phyloP scores from a whole-genome alignment of 2,888 invertebrate species.

The Eristalinus sepulchralis region DNA sequence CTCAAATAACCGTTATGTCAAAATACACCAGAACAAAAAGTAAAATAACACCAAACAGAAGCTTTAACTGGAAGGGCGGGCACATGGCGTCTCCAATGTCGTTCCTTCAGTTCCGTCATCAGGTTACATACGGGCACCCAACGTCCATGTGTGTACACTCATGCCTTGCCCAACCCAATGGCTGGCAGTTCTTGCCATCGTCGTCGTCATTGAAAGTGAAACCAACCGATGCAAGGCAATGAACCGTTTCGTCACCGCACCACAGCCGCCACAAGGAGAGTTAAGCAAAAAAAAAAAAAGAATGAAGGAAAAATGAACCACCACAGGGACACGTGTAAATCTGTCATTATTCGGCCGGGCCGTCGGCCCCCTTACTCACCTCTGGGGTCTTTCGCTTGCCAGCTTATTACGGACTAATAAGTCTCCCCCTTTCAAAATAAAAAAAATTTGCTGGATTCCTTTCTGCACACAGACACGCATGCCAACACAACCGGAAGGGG shows the following conservation, averaged over 20 bases:
- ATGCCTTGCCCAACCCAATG: neutral
- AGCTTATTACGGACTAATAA: neutral
- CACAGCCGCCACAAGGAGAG: slow-evolving; percentile 23
- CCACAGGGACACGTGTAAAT: slow-evolving; percentile 51
- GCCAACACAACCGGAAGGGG: neutral
- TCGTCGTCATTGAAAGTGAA: slow-evolving; percentile 54
- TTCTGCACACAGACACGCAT: slow-evolving; percentile 36
- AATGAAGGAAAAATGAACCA: neutral
- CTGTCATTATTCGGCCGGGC: slow-evolving; percentile 26
- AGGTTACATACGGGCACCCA: neutral
- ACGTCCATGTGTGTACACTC: neutral
- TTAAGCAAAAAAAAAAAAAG: neutral
- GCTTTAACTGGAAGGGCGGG: neutral
- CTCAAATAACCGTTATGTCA: neutral
- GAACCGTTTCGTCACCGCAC: slow-evolving; percentile 44
- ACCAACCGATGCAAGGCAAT: slow-evolving; percentile 56
- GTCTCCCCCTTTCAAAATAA: neutral
- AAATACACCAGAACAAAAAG: neutral
- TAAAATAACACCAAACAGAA: neutral
- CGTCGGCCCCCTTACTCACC: neutral
- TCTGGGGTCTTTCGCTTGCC: neutral
- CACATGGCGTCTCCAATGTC: neutral
- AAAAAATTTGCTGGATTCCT: neutral
- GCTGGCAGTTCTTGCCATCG: neutral
- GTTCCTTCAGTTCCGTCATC: neutral